These are phyloP conservation scores for Trypoxylon attenuatum DNA, from an alignment of 2,888 invertebrate species.

Conservation along the genomic window DNA sequence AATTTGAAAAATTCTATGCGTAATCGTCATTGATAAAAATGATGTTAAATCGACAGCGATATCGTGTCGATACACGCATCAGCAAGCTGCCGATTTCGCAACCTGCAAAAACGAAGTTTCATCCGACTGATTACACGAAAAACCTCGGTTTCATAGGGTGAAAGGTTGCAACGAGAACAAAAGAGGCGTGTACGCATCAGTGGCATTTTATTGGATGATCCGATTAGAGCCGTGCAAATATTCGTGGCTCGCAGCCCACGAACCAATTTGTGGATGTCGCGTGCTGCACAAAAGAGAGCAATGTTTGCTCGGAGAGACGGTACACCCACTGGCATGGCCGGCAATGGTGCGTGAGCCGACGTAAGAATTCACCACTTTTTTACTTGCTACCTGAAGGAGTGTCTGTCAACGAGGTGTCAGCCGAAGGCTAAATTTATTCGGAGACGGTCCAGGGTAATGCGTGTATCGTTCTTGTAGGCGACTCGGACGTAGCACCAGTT, in stretches of 20 bases:
- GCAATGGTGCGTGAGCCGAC: too few relatives aligned
- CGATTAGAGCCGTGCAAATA: slow-evolving; percentile 15
- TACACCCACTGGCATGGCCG: too few relatives aligned
- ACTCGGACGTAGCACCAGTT: background rate
- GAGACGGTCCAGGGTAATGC: background rate
- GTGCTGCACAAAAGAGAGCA: slow-evolving; percentile 16
- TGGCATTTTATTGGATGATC: slow-evolving; percentile 1
- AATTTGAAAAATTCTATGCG: too few relatives aligned
- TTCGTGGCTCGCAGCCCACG: background rate
- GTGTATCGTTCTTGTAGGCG: background rate
- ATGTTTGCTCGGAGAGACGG: slow-evolving; percentile 14
- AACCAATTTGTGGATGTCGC: slow-evolving; percentile 17
- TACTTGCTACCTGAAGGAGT: too few relatives aligned
- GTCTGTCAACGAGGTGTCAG: too few relatives aligned
- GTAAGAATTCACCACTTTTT: too few relatives aligned
- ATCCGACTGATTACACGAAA: slow-evolving; percentile 13
- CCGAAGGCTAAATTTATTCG: background rate
- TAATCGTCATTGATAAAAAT: too few relatives aligned
- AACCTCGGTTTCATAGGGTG: background rate
- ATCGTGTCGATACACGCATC: too few relatives aligned
- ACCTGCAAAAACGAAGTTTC: slow-evolving; percentile 2
- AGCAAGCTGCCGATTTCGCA: background rate
- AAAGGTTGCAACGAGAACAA: background rate
- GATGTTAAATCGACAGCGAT: too few relatives aligned
- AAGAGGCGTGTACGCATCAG: background rate